Evolutionary conservation across 2,888 invertebrate genomes (phyloP).

Genomic region (Macroteleia sp.): DNA sequence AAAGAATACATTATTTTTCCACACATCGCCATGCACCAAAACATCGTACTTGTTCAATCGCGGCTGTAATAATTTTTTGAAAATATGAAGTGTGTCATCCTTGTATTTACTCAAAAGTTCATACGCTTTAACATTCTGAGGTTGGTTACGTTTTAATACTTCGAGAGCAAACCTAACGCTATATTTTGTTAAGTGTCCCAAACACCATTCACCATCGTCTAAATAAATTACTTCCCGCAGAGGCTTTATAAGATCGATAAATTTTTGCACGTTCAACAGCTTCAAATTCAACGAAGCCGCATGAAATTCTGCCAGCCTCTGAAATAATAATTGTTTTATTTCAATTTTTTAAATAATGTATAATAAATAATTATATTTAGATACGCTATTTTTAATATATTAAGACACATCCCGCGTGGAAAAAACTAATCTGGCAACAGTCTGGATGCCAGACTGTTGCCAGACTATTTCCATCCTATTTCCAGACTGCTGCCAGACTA

Average conservation of each 20-base stretch:
- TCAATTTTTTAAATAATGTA: no score
- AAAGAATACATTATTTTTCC: constrained; percentile 77
- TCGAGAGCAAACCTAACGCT: constrained; percentile 50
- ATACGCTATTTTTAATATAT: no score
- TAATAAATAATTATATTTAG: no score
- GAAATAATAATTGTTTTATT: constrained; percentile 1
- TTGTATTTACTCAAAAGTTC: no score
- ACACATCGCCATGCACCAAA: constrained; percentile 74
- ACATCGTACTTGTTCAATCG: constrained; percentile 68
- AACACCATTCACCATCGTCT: constrained; percentile 42
- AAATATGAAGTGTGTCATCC: constrained; percentile 29
- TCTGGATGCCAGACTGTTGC: no score
- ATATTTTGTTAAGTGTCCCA: constrained; percentile 63
- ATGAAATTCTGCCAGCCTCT: constrained; percentile 74
- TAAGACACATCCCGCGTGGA: no score
- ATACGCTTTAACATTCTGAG: constrained; percentile 5
- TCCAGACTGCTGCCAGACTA: no score
- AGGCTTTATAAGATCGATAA: constrained; percentile 63
- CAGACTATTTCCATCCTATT: no score
- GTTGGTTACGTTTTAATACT: neutral
- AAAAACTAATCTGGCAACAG: no score
- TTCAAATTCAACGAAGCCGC: constrained; percentile 71
- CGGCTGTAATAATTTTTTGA: constrained; percentile 57
- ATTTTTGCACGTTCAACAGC: constrained; percentile 56
- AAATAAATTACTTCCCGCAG: constrained; percentile 70